phyloP scores from a whole-genome alignment of 2,113 vertebrate genomes.

The Nyctibius bracteatus region DNA sequence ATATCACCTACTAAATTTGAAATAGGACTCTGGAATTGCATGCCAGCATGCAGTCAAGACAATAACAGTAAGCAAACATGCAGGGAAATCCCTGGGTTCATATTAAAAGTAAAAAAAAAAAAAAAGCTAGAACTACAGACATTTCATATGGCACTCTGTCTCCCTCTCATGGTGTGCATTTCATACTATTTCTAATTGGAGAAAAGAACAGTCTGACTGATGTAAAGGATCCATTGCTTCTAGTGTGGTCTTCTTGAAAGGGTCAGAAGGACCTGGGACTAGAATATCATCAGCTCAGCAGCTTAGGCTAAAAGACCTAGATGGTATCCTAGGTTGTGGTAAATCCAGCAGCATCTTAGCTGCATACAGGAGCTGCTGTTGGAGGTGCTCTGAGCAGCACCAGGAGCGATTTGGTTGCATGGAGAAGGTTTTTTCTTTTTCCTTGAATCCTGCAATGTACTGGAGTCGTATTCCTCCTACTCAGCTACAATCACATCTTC shows the following conservation, averaged over 20 bases:
- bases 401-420: neutral
- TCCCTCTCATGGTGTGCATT: conserved; percentile 7
- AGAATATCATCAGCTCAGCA: neutral
- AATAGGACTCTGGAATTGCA: neutral
- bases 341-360: neutral
- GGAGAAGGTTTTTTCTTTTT: neutral
- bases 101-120: neutral
- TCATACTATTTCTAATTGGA: neutral
- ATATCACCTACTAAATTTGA: neutral
- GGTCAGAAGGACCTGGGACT: neutral
- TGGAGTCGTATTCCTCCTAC: neutral
- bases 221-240: neutral
- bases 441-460: neutral
- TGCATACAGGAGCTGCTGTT: neutral
- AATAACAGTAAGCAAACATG: neutral
- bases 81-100: neutral
- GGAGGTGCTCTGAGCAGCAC: neutral
- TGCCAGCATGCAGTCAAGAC: neutral
- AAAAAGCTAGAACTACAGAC: neutral
- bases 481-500: neutral
- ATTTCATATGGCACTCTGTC: neutral
- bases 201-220: neutral
- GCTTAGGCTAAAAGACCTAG: neutral
- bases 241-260: neutral
- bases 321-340: neutral